Evolutionary conservation across 2,797 vertebrate genomes (phyloP).

Genomic region (Leptoclinus maculatus): DNA sequence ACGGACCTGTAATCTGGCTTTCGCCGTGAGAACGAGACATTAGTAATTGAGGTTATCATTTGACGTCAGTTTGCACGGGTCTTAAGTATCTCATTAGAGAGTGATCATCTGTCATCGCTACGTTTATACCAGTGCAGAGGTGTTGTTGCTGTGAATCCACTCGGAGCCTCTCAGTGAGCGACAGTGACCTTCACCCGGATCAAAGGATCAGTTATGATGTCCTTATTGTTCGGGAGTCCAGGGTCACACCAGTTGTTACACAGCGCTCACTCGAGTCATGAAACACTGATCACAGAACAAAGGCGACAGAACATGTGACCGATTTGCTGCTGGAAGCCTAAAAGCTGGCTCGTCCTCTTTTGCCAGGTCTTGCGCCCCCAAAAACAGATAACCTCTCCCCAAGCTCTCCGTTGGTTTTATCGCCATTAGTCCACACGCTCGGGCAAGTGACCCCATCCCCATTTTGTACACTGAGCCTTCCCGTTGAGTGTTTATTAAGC

Average conservation of each 20-base stretch:
- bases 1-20: neutral
- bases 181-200: slow-evolving; percentile 40
- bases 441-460: neutral
- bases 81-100: neutral
- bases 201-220: slow-evolving; percentile 50
- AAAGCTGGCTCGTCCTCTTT: slow-evolving; percentile 2
- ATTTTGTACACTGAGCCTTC: slow-evolving; percentile 8
- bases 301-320: slow-evolving; percentile 16
- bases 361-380: slow-evolving; percentile 15
- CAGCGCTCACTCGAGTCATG: slow-evolving; percentile 39
- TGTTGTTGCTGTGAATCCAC: slow-evolving; percentile 33
- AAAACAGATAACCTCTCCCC: slow-evolving; percentile 6
- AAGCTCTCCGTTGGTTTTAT: slow-evolving; percentile 18
- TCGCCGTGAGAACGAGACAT: neutral
- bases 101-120: neutral
- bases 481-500: slow-evolving; percentile 8
- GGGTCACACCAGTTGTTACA: slow-evolving; percentile 31
- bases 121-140: neutral
- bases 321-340: slow-evolving; percentile 15
- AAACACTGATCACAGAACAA: slow-evolving; percentile 38
- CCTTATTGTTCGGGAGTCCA: slow-evolving; percentile 37
- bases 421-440: slow-evolving; percentile 23
- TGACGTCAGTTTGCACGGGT: neutral
- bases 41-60: neutral
- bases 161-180: slow-evolving; percentile 17